These are phyloP conservation scores for Leucophenga montana DNA, from an alignment of 2,888 invertebrate genomes.

Conservation along the genomic window DNA sequence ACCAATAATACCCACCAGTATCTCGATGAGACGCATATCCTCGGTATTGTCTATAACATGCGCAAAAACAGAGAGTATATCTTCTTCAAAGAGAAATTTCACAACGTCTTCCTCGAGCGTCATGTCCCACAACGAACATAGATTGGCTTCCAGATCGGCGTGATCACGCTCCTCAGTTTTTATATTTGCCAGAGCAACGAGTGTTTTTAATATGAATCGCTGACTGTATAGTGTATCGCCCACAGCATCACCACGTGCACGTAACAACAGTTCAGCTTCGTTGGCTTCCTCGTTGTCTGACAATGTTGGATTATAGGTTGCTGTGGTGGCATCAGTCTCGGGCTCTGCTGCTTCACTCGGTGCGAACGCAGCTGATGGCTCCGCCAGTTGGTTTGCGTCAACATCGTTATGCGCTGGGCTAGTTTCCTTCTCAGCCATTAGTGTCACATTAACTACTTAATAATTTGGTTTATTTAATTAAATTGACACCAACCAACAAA, in stretches of 20 bases:
- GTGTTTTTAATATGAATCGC: conserved; percentile 80
- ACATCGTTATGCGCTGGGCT: too few species aligned
- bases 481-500: too few species aligned
- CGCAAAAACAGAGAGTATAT: conserved; percentile 76
- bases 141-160: conserved; percentile 78
- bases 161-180: conserved; percentile 75
- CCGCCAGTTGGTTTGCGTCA: too few species aligned
- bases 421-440: too few species aligned
- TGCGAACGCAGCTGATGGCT: too few species aligned
- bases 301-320: conserved; percentile 47
- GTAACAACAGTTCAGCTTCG: conserved; percentile 59
- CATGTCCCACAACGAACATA: conserved; percentile 90
- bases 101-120: conserved; percentile 85
- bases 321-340: too few species aligned
- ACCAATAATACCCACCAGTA: conserved; percentile 86
- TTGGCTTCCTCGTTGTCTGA: conserved; percentile 49
- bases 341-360: too few species aligned
- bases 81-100: conserved; percentile 79
- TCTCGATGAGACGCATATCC: conserved; percentile 82
- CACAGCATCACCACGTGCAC: conserved; percentile 83
- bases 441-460: too few species aligned
- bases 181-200: conserved; percentile 77
- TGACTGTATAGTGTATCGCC: conserved; percentile 87
- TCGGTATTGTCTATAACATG: conserved; percentile 77
- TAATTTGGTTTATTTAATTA: too few species aligned